Evolutionary conservation across 2,888 invertebrate genomes (phyloP), one percentile per base, ranked within the genome.

Genomic region (Andrena chrysosceles): DNA sequence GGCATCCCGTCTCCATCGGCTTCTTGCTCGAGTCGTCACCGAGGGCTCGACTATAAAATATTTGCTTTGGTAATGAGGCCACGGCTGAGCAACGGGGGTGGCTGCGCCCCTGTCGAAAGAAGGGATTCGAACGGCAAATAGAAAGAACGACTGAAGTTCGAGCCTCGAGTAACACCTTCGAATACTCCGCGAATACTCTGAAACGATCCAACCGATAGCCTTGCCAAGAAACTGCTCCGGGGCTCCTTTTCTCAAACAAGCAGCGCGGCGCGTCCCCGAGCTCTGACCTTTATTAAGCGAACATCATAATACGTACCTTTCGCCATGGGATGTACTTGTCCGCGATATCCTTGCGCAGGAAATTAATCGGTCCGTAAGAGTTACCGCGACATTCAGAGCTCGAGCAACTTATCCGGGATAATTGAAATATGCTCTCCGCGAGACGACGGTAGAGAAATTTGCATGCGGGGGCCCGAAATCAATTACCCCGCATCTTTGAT

Each of bases 61-160:
- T 94, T 94, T 94, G 93, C 93, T 93, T 93, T 93, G 91, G 92
- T 93, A 93, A 94, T 93, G 93, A 94, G 93, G 93, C 93, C 91
- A 92, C 85, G 91, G 91, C 87, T 90, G 89, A 90, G 88, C 89
- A 88, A 87, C 82, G 85, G 56, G 84, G 78, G 70, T 79, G 68
- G 77, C 82, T 77, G 64, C 86, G 76, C 76, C 86, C 85, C 72
- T 62, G 71, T 23, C 81, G 75, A 77, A 80, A 84, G 74, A 88
- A 89, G 88, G 88, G 89, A 93, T 90, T 92, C 90, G 90, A 87
- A 91, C 90, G 85, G 92, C 91, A 93, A 93, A 93, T 92, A 93
- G 87, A 89, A 42, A 88, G 85, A 88, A 87, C 82, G 85, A 84
- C 89, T 16, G 78, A 87, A 87, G 89, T 81, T 88, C 86, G 90